Conservation (phyloP, 2,113 vertebrate genomes). For the Myocastor coypus region DNA sequence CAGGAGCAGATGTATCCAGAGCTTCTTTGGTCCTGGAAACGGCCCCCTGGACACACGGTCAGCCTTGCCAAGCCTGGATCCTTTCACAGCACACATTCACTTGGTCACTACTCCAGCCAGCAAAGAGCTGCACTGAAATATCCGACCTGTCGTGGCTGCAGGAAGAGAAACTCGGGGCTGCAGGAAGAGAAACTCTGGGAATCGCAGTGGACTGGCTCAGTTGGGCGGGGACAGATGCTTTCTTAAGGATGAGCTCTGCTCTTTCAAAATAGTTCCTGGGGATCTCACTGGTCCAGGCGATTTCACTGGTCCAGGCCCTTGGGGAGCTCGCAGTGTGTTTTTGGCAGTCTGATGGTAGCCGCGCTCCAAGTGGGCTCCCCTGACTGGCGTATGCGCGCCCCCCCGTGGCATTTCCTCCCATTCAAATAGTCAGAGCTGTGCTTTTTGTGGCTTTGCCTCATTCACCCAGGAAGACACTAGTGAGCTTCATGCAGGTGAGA, state of each 20-base stretch:
- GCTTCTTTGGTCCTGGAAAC: neutral
- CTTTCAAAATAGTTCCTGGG: neutral
- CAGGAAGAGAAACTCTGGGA: no score
- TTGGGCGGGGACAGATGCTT: fast-evolving
- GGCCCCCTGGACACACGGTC: fast-evolving
- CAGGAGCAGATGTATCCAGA: fast-evolving
- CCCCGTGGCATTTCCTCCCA: fast-evolving
- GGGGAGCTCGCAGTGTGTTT: fast-evolving
- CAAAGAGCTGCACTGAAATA: fast-evolving
- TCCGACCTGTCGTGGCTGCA: neutral
- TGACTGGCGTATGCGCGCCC: fast-evolving
- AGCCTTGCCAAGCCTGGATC: neutral
- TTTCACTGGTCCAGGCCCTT: fast-evolving
- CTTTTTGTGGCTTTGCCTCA: neutral
- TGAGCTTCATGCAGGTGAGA: neutral
- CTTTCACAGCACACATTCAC: neutral
- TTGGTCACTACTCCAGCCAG: neutral
- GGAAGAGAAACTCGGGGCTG: neutral
- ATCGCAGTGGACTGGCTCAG: fast-evolving
- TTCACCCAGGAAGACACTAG: fast-evolving
- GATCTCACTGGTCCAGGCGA: fast-evolving
- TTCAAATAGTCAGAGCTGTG: neutral
- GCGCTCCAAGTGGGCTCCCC: neutral
- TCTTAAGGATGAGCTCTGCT: neutral
- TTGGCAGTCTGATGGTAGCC: fast-evolving